Base-by-base conservation (phyloP, 2,797 vertebrate genomes). In the Okamejei kenojei region DNA sequence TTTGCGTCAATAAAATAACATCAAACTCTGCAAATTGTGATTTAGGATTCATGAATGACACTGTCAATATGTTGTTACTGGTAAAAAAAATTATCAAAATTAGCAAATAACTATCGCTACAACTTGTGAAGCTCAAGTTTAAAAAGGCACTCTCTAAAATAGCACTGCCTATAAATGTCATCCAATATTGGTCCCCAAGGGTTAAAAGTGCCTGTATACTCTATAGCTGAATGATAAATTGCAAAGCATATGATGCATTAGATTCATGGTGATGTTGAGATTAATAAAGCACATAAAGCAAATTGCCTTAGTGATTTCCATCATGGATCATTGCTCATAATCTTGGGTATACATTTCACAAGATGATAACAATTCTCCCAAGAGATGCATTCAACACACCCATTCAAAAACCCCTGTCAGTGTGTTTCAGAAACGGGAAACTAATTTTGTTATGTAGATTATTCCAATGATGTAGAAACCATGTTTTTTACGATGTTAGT, bases 271-370 rank as follows among this genome's bases (percentile, higher is more conserved):
- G 71, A 92, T 74, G n/a, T n/a, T n/a, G 90, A 76, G 71, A 92
- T 54, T 54, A 92, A 92, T 92, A 38, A 92, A 92, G 90, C 90
- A 92, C 71, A n/a, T n/a, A 76, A 92, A 63, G 71, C 90, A 92
- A 92, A 92, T 92, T 92, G 90, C 90, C 90, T 92, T 92, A 92
- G 90, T 76, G n/a, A 71, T 74, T 92, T 74, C 90, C 13, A 92
- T 76, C 90, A 92, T 92, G 90, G 90, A 71, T 92, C 71, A 92
- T 76, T 76, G 90, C 90, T n/a, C 71, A 76, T 76, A 92, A 58
- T 54, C 71, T 92, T 26, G 68, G 88, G 65, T 91, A 91, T n/a
- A 74, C 88, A 91, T 91, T 92, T 92, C 68, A 92, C 35, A 35
- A 73, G 71, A 76, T 92, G 71, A 38, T 92, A 58, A 15, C 71